Conservation (phyloP, 2,113 vertebrate species). For the Cynopterus brachyotis region DNA sequence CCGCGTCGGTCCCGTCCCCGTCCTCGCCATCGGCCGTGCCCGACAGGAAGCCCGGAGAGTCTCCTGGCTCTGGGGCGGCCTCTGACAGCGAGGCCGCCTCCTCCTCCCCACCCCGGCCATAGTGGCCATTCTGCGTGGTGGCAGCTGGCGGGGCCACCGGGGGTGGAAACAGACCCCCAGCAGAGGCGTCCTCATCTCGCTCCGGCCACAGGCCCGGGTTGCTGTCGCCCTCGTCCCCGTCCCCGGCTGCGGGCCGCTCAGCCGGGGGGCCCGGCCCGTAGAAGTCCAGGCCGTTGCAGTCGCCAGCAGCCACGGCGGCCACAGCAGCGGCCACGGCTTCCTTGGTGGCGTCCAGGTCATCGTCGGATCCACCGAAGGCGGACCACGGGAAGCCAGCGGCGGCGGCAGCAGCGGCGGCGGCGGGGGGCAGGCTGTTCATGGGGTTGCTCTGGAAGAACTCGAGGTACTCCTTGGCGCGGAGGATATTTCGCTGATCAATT, state of each 20-base stretch:
- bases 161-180: slow-evolving; percentile 85
- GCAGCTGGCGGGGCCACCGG: slow-evolving; percentile 81
- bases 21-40: slow-evolving; percentile 82
- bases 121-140: slow-evolving; percentile 86
- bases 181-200: slow-evolving; percentile 81
- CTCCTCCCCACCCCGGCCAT: slow-evolving; percentile 83
- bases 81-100: slow-evolving; percentile 79
- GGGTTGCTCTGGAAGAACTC: slow-evolving; percentile 96
- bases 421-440: slow-evolving; percentile 84
- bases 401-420: slow-evolving; percentile 69
- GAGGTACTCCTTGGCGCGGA: slow-evolving; percentile 96
- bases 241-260: slow-evolving; percentile 82
- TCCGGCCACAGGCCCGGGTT: slow-evolving; percentile 84
- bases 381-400: slow-evolving; percentile 83
- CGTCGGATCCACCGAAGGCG: slow-evolving; percentile 83
- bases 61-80: slow-evolving; percentile 80
- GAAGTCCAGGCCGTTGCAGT: slow-evolving; percentile 85
- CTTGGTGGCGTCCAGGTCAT: slow-evolving; percentile 92
- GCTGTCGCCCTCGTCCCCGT: slow-evolving; percentile 82
- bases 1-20: slow-evolving; percentile 80
- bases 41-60: slow-evolving; percentile 81
- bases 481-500: slow-evolving; percentile 92
- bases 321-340: slow-evolving; percentile 77
- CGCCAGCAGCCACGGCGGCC: slow-evolving; percentile 31
- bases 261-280: slow-evolving; percentile 80